Evolutionary conservation across 2,797 vertebrate genomes (phyloP).

Genomic region (Aythya fuligula): DNA sequence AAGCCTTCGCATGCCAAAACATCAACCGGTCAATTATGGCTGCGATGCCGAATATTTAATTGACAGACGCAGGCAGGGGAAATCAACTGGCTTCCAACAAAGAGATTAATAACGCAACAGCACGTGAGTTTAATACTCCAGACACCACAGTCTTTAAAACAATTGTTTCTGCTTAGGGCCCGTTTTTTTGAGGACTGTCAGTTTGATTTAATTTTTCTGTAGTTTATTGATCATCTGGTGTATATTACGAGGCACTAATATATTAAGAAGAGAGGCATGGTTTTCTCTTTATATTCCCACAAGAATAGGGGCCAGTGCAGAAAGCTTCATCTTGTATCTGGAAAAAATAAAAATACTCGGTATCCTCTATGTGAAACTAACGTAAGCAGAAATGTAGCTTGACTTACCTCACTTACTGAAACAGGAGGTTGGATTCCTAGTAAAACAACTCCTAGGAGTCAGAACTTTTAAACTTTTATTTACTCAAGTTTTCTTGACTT

Average conservation of each 20-base stretch:
- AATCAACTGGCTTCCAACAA: slow-evolving; percentile 70
- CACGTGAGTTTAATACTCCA: slow-evolving; percentile 79
- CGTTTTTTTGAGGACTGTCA: slow-evolving; percentile 75
- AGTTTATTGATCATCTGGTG: slow-evolving; percentile 80
- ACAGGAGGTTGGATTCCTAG: slow-evolving; percentile 42
- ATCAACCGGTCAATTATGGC: slow-evolving; percentile 30
- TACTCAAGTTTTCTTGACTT: slow-evolving; percentile 19
- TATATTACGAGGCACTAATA: slow-evolving; percentile 75
- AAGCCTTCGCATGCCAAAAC: slow-evolving; percentile 20
- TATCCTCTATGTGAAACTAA: slow-evolving; percentile 30
- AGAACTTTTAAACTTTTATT: slow-evolving; percentile 26
- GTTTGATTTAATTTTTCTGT: slow-evolving; percentile 78
- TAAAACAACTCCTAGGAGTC: slow-evolving; percentile 30
- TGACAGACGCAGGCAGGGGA: slow-evolving; percentile 66
- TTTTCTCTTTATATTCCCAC: slow-evolving; percentile 73
- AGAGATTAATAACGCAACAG: slow-evolving; percentile 77
- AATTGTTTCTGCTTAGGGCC: slow-evolving; percentile 73
- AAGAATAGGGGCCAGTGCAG: slow-evolving; percentile 59
- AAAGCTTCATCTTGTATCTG: slow-evolving; percentile 69
- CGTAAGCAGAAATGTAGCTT: slow-evolving; percentile 51
- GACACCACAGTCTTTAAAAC: slow-evolving; percentile 72
- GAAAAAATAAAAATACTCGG: slow-evolving; percentile 71
- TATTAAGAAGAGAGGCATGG: slow-evolving; percentile 67
- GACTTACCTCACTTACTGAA: slow-evolving; percentile 52
- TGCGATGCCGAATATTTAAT: slow-evolving; percentile 60